A percentile compares a stretch with the other conserved stretches of the same genome.
Conservation (phyloP, 2,797 vertebrate genomes). For the Hirundo rustica region DNA sequence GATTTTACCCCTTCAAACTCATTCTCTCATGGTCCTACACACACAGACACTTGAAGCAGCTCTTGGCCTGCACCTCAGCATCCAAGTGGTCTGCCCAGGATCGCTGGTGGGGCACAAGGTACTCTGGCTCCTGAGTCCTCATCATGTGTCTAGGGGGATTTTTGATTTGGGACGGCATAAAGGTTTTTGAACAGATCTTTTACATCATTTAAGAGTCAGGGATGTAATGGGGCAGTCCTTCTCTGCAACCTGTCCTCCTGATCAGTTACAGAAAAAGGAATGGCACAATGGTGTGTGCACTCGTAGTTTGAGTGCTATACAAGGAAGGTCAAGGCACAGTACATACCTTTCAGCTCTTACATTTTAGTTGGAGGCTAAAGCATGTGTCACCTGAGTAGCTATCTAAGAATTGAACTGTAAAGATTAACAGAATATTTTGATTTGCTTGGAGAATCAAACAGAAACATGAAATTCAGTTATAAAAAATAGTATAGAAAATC, state of each 20-base stretch:
- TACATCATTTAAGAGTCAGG: not conserved
- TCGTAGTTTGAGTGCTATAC: accelerated
- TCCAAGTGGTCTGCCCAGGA: not conserved
- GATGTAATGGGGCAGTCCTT: not conserved
- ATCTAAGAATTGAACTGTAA: not conserved
- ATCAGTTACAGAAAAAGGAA: not conserved
- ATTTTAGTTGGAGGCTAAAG: not conserved
- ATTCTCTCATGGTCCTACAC: not conserved
- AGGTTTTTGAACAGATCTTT: not conserved
- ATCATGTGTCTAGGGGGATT: not conserved
- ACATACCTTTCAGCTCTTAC: not conserved
- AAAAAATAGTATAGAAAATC: not conserved
- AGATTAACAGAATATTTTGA: not conserved
- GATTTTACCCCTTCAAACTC: not conserved
- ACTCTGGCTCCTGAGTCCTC: not conserved
- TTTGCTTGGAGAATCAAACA: not conserved
- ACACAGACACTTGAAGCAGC: not conserved
- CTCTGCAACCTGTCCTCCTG: not conserved
- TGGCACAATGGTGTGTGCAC: not conserved
- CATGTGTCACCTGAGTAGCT: not conserved
- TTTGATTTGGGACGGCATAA: not conserved
- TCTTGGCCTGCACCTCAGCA: not conserved
- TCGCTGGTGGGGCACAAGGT: not conserved
- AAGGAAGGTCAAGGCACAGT: not conserved
- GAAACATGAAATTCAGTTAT: not conserved